Evolutionary conservation across 2,797 vertebrate species (phyloP).

Genomic region (Melanotaenia maccullochi): DNA sequence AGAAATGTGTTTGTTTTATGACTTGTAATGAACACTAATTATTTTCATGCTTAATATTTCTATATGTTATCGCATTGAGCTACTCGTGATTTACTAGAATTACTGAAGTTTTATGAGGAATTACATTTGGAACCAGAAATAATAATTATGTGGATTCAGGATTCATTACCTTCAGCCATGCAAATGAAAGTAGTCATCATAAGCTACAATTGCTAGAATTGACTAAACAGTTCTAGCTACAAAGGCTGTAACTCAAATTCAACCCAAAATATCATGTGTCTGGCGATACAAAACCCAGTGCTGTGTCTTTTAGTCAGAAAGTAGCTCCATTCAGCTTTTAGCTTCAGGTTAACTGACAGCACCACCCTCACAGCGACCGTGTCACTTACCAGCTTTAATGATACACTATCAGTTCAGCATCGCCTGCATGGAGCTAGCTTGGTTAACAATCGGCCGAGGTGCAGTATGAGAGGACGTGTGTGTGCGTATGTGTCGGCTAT

Average conservation of each 20-base stretch:
- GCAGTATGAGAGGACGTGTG: constrained; percentile 8
- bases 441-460: constrained; percentile 53
- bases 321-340: constrained; percentile 13
- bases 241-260: background rate
- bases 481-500: constrained; percentile 45
- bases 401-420: constrained; percentile 62
- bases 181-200: background rate
- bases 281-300: background rate
- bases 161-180: background rate
- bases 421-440: constrained; percentile 40
- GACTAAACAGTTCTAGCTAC: background rate
- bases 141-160: background rate
- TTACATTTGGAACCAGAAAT: background rate
- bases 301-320: constrained; percentile 6
- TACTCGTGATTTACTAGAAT: background rate
- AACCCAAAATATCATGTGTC: background rate
- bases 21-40: constrained; percentile 8
- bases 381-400: constrained; percentile 66
- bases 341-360: constrained; percentile 52
- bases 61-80: constrained; percentile 8
- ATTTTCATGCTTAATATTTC: background rate
- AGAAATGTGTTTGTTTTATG: background rate
- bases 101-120: background rate
- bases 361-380: constrained; percentile 27
- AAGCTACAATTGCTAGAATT: background rate